These are phyloP conservation scores for Dendrophyllia cribrosa DNA, from an alignment of 64 coral and sea anemone genomes.

Conservation along the genomic window DNA sequence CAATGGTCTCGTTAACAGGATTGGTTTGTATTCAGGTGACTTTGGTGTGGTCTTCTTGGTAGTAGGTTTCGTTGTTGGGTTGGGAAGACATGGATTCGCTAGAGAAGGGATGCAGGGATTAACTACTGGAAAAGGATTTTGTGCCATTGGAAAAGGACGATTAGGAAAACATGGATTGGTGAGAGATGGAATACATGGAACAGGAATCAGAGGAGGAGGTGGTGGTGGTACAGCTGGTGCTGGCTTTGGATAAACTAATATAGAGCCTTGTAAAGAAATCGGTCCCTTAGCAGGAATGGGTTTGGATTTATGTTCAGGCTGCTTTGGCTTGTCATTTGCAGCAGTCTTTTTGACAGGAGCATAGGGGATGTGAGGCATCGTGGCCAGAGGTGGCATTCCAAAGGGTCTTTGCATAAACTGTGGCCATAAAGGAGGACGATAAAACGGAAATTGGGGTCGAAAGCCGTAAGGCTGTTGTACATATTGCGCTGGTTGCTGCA, in stretches of 20 bases:
- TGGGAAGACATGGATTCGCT: constrained; percentile 27
- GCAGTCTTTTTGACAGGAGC: neutral
- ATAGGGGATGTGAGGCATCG: neutral
- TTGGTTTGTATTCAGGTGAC: neutral
- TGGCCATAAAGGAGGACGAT: neutral
- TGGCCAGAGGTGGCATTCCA: neutral
- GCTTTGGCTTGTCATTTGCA: constrained; percentile 11
- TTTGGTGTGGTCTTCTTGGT: neutral
- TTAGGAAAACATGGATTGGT: constrained; percentile 5
- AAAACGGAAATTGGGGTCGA: neutral
- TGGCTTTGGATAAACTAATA: constrained; percentile 13
- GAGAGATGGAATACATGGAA: constrained; percentile 11
- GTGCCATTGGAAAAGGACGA: neutral
- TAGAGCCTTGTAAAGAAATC: constrained; percentile 4
- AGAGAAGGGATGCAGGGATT: constrained; percentile 54
- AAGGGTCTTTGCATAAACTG: neutral
- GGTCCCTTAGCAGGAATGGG: constrained; percentile 42
- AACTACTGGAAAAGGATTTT: neutral
- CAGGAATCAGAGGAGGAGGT: neutral
- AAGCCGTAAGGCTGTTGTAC: neutral
- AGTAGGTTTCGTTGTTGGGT: neutral
- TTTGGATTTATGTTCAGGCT: neutral
- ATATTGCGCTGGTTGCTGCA: constrained; percentile 10
- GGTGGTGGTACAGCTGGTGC: neutral
- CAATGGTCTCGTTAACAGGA: constrained; percentile 40